Evolutionary conservation across 2,888 invertebrate species (phyloP).

Genomic region (Icerya purchasi): DNA sequence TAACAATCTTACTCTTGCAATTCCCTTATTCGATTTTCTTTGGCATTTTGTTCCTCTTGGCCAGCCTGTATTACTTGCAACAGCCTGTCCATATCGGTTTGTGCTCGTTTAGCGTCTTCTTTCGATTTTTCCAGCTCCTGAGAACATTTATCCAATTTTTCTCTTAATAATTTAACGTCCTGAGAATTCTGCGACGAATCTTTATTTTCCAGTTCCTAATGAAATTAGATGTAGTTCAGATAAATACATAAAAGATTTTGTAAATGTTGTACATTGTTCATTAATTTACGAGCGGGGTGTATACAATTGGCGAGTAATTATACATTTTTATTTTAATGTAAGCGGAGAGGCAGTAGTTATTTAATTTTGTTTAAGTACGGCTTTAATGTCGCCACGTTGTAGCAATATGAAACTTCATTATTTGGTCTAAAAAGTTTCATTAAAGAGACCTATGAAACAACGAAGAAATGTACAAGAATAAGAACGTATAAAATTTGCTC

Average conservation of each 20-base stretch:
- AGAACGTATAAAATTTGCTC: too few species aligned
- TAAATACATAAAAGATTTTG: neutral
- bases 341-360: too few species aligned
- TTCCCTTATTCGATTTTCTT: slow-evolving; percentile 78
- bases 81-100: slow-evolving; percentile 70
- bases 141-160: slow-evolving; percentile 20
- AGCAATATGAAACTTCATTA: too few species aligned
- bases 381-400: too few species aligned
- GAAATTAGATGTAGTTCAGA: neutral
- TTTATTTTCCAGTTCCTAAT: neutral
- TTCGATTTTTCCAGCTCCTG: slow-evolving; percentile 45
- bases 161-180: neutral
- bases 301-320: too few species aligned
- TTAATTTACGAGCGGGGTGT: too few species aligned
- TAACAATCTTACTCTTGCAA: slow-evolving; percentile 57
- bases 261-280: too few species aligned
- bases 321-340: too few species aligned
- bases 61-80: slow-evolving; percentile 79
- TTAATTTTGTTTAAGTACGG: too few species aligned
- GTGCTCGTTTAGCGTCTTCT: slow-evolving; percentile 59
- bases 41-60: slow-evolving; percentile 78
- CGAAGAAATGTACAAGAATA: too few species aligned
- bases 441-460: too few species aligned
- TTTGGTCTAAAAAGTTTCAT: too few species aligned
- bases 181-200: neutral